Percentiles rank a stretch among this genome's conserved stretches.
These are phyloP conservation scores for Drosophila arizonae DNA, from an alignment of 1,140 invertebrate genomes.

Conservation along the genomic window DNA sequence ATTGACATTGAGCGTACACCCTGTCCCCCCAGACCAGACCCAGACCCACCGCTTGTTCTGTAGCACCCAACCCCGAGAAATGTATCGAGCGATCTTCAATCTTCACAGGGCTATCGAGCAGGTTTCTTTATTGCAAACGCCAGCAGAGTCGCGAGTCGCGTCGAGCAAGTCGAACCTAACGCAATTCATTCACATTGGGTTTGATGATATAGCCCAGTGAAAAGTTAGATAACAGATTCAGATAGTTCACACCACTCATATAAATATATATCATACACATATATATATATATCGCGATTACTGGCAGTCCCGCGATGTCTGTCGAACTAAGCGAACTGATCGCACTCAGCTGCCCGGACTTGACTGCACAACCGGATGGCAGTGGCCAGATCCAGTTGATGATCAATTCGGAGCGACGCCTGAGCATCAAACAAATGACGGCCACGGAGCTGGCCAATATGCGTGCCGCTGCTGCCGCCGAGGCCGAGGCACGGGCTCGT, in stretches of 20 bases:
- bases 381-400: constrained; percentile 54
- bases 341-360: constrained; percentile 73
- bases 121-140: constrained; percentile 67
- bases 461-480: constrained; percentile 66
- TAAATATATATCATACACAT: constrained; percentile 15
- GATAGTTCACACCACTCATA: constrained; percentile 17
- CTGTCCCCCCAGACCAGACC: not conserved
- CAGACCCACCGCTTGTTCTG: not conserved
- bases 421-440: constrained; percentile 80
- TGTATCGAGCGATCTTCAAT: constrained; percentile 18
- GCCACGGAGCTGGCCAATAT: constrained; percentile 67
- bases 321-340: constrained; percentile 80
- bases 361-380: constrained; percentile 45
- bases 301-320: constrained; percentile 57
- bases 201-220: constrained; percentile 30
- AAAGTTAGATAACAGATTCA: constrained; percentile 65
- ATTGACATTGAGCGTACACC: constrained; percentile 70
- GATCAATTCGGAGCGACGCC: constrained; percentile 63
- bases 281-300: constrained; percentile 3
- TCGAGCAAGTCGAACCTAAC: constrained; percentile 65
- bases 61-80: not conserved
- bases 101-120: constrained; percentile 46
- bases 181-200: constrained; percentile 64
- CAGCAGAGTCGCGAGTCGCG: constrained; percentile 67
- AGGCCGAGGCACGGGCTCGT: constrained; percentile 45